Base-by-base conservation (phyloP, 2,113 vertebrate genomes). In the Cochlearius cochlearius region DNA sequence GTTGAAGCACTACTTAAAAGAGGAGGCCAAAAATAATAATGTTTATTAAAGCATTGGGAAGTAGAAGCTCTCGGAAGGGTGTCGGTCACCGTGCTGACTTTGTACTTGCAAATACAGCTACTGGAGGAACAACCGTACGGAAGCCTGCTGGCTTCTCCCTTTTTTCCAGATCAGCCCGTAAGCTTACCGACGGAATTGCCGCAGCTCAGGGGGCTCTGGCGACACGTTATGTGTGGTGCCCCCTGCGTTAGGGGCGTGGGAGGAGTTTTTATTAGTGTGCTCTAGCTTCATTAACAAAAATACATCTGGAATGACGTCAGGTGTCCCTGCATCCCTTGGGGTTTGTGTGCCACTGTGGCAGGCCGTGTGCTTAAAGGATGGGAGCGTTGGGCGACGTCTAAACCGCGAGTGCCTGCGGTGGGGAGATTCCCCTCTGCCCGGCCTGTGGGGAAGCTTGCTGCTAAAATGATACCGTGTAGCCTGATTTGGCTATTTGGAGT, bases 201-300 rank as follows among this genome's bases (percentile, higher is more conserved):
- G 34, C 52, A 16, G 36, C 62, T 67, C 1, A 0, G n/a, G 45
- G 4, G 53, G 53, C 62, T 58, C 58, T 26, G 25, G 38, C 3
- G 3, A 12, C 32, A 18, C 2, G 3, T 34, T 12, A 1, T 0
- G 0, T 4, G 14, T 3, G 12, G 7, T 41, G 29, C 27, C 19
- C 0, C 0, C 2, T 15, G 25, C 7, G 1, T 53, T 14, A 7
- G 32, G 29, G 16, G 3, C 9, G 45, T 16, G 29, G 41, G 36
- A 30, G 16, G 50, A 19, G 59, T 34, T 36, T 63, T 64, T 25
- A 15, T 23, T 59, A 5, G 0, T 7, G 6, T 23, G 27, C 52
- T 8, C 22, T 32, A 19, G 47, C 34, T 69, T 63, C 32, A 3
- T 41, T 27, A 75, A 59, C n/a, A 18, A 58, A 64, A 55, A 34